Evolutionary conservation across 2,888 invertebrate species (phyloP).

Genomic region (Apamea crenata): DNA sequence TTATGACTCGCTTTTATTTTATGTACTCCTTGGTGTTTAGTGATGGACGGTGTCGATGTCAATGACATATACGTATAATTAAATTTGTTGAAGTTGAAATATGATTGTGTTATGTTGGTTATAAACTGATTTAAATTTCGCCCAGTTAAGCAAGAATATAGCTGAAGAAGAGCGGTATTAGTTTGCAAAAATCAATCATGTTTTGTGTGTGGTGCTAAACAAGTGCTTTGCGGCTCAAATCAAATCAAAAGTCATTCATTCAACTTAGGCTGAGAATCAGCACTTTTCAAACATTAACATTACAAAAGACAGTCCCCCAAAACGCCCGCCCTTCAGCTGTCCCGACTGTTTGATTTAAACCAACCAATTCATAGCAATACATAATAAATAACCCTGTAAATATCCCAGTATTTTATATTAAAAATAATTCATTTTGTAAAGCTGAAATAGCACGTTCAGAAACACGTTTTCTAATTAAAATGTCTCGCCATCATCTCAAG

Average conservation of each 20-base stretch:
- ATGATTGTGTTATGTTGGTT: background rate
- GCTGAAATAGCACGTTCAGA: background rate
- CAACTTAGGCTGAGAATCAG: too few species aligned
- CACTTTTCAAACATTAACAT: too few species aligned
- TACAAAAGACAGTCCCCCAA: too few species aligned
- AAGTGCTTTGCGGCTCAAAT: too few species aligned
- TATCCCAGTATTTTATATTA: background rate
- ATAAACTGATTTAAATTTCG: too few species aligned
- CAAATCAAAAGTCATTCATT: too few species aligned
- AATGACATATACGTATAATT: background rate
- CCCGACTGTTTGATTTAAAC: background rate
- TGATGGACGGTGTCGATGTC: constrained; percentile 55
- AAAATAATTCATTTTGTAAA: background rate
- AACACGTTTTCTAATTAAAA: constrained; percentile 17
- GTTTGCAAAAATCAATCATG: background rate
- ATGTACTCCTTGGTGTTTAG: constrained; percentile 74
- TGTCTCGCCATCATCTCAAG: constrained; percentile 4
- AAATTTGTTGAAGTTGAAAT: background rate
- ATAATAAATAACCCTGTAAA: background rate
- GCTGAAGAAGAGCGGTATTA: too few species aligned
- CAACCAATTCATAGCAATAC: background rate
- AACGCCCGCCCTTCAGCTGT: too few species aligned
- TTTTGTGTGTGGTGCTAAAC: background rate
- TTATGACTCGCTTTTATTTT: constrained; percentile 87
- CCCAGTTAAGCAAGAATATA: background rate